Evolutionary conservation across 2,113 vertebrate genomes (phyloP).

Genomic region (Mirounga angustirostris): DNA sequence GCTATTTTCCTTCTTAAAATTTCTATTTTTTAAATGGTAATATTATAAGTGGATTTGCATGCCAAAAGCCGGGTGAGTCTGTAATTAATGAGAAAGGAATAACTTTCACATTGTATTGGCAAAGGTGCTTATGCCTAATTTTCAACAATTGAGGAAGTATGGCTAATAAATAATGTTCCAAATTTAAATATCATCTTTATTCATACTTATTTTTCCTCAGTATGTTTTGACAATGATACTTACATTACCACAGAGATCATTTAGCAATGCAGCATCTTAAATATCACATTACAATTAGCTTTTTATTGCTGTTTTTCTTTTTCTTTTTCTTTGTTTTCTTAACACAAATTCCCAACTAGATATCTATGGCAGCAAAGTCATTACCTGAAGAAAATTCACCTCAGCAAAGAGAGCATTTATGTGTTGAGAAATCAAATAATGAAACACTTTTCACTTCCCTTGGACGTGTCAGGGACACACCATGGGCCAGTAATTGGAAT

Average conservation of each 20-base stretch:
- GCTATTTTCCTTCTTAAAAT: conserved; percentile 35
- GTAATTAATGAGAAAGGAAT: conserved; percentile 23
- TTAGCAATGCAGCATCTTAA: neutral
- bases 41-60: neutral
- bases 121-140: conserved; percentile 39
- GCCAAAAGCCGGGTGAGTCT: neutral
- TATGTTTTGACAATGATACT: neutral
- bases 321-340: neutral
- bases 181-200: conserved; percentile 24
- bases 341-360: neutral
- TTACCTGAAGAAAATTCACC: neutral
- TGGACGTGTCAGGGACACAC: neutral
- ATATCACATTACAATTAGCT: neutral
- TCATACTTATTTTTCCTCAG: neutral
- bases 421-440: neutral
- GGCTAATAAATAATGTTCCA: neutral
- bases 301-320: neutral
- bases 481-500: neutral
- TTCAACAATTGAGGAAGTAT: neutral
- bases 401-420: neutral
- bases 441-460: neutral
- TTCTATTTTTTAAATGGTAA: conserved; percentile 50
- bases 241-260: neutral
- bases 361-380: neutral
- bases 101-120: neutral